These are phyloP conservation scores for Dasypus novemcinctus DNA, from an alignment of 2,113 vertebrate species.

Conservation along the genomic window DNA sequence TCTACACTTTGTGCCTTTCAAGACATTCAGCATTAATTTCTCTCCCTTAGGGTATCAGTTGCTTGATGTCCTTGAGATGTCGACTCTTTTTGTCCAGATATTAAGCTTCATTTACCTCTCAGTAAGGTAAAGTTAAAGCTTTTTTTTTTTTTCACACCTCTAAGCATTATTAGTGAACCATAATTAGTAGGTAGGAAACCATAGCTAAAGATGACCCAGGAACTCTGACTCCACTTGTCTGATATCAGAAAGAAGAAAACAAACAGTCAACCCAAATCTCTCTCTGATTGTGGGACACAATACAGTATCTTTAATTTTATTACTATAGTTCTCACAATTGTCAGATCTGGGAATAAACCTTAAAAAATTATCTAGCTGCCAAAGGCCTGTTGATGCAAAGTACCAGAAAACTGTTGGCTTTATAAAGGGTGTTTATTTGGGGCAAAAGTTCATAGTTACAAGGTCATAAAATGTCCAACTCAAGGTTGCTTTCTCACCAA, in stretches of 20 bases:
- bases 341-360: background rate
- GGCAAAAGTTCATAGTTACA: too few species aligned
- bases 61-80: conserved; percentile 18
- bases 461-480: too few species aligned
- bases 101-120: background rate
- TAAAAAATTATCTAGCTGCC: background rate
- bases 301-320: background rate
- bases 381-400: too few species aligned
- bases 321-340: background rate
- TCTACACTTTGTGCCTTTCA: background rate
- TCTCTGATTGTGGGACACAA: background rate
- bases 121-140: background rate
- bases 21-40: background rate
- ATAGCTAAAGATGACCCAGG: background rate
- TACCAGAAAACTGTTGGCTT: too few species aligned
- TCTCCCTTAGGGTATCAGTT: background rate
- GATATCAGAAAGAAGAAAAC: background rate
- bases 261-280: background rate
- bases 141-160: background rate
- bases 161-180: background rate
- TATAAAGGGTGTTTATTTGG: too few species aligned
- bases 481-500: too few species aligned
- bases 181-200: background rate
- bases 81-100: background rate
- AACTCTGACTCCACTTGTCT: background rate